Evolutionary conservation across 2,113 vertebrate genomes (phyloP), one percentile per base, ranked within the genome.

Genomic region (Ailuropoda melanoleuca): DNA sequence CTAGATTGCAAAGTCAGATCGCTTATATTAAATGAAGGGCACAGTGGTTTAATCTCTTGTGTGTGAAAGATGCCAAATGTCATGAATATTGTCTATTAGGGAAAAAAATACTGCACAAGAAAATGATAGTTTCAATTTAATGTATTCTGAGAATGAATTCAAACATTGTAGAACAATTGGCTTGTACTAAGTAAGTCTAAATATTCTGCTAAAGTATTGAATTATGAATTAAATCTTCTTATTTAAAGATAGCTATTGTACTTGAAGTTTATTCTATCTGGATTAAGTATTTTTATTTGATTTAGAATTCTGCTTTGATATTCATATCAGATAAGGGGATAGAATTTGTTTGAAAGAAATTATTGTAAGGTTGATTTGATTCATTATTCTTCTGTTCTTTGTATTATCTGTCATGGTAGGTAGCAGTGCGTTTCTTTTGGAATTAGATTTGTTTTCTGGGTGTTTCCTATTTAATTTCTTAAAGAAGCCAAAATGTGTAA

Each of bases 101-200:
- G 2, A 78, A 98, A 90, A 98, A 97, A 98, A 97, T 37, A 74
- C 91, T 96, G 78, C 31, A 58, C 88, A 86, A 66, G 78, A 97
- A 97, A 88, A 98, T 96, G 98, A 98, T 88, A 98, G 78, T 98
- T 98, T 98, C 94, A 98, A 97, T 98, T 98, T 98, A 98, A 94
- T 89, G 78, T 21, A 62, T 87, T 90, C 90, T 96, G 85, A 92
- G 97, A 99, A 98, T 97, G 58, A 97, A 98, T 98, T 98, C 72
- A 97, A 88, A 97, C 92, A 96, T 91, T 89, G 23, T 88, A 75
- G 83, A 97, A 90, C 98, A 98, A 98, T 99, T 99, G 98, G 89
- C 93, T 98, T 98, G 85, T 98, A 96, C 70, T 98, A 95, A 97
- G 34, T 96, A 97, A 98, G 53, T 60, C 37, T 95, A 97, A 95